Percentiles rank a stretch among this genome's conserved stretches.
Conservation (phyloP, 2,113 vertebrate species). For the Urocolius indicus region DNA sequence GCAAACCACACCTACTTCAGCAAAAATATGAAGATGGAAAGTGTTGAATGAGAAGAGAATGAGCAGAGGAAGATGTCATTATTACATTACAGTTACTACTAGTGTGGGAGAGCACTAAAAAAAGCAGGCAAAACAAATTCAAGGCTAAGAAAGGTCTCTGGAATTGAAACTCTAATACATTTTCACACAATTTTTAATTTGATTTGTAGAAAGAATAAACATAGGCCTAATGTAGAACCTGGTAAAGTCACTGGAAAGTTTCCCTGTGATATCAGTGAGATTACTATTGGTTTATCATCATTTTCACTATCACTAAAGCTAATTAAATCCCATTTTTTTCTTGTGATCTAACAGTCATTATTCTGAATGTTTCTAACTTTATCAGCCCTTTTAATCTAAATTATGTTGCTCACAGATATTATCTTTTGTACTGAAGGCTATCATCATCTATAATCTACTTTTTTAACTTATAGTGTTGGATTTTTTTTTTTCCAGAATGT, state of each 20-base stretch:
- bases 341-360: not conserved
- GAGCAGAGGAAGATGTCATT: not conserved
- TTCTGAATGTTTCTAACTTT: not conserved
- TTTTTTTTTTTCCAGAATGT: not conserved
- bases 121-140: not conserved
- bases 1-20: constrained; percentile 5
- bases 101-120: not conserved
- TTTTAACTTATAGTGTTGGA: not conserved
- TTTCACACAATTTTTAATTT: not conserved
- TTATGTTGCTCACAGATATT: not conserved
- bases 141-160: not conserved
- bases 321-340: not conserved
- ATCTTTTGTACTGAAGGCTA: not conserved
- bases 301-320: not conserved
- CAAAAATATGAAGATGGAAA: not conserved
- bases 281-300: not conserved
- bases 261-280: not conserved
- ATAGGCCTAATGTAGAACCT: not conserved
- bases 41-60: not conserved
- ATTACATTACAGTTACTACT: not conserved
- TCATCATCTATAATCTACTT: not conserved
- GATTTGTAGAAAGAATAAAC: not conserved
- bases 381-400: not conserved
- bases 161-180: not conserved
- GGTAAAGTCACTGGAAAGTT: not conserved